These are phyloP conservation scores for Blastomussa wellsi DNA, from an alignment of 92 coral and sea anemone genomes.

Conservation along the genomic window DNA sequence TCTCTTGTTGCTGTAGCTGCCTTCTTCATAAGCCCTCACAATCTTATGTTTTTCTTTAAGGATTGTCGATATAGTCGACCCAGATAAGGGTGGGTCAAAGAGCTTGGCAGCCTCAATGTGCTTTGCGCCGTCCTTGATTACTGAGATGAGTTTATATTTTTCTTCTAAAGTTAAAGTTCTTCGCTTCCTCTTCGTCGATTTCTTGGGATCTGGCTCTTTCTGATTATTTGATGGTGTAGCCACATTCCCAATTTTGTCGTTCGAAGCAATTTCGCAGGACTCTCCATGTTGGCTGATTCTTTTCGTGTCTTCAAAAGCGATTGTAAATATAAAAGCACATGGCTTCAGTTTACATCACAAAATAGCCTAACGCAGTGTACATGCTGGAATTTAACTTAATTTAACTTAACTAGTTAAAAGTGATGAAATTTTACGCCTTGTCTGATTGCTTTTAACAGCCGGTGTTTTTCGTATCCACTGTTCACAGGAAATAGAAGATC, in stretches of 20 bases:
- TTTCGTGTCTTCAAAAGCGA: constrained; percentile 49
- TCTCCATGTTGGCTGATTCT: constrained; percentile 58
- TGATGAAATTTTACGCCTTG: constrained; percentile 43
- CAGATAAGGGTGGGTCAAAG: constrained; percentile 48
- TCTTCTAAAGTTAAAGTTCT: constrained; percentile 44
- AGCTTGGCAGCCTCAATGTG: constrained; percentile 36
- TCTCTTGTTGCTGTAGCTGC: constrained; percentile 41
- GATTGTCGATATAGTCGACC: constrained; percentile 36
- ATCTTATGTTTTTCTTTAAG: constrained; percentile 40
- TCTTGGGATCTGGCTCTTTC: constrained; percentile 56
- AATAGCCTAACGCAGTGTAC: constrained; percentile 31
- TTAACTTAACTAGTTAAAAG: constrained; percentile 34
- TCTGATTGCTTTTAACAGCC: constrained; percentile 29
- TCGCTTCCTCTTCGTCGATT: constrained; percentile 39
- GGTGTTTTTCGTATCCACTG: constrained; percentile 28
- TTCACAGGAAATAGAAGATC: constrained; percentile 38
- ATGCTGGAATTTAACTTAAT: constrained; percentile 38
- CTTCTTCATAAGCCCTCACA: constrained; percentile 46
- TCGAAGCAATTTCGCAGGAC: constrained; percentile 50
- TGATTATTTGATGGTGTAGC: no score
- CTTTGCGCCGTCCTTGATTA: constrained; percentile 37
- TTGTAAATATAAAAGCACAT: constrained; percentile 45
- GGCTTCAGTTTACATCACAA: constrained; percentile 43
- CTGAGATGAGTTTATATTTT: constrained; percentile 43
- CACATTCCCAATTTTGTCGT: no score